Evolutionary conservation across 2,888 invertebrate species (phyloP), one percentile per base, ranked within the genome.

Genomic region (Orthosia cruda): DNA sequence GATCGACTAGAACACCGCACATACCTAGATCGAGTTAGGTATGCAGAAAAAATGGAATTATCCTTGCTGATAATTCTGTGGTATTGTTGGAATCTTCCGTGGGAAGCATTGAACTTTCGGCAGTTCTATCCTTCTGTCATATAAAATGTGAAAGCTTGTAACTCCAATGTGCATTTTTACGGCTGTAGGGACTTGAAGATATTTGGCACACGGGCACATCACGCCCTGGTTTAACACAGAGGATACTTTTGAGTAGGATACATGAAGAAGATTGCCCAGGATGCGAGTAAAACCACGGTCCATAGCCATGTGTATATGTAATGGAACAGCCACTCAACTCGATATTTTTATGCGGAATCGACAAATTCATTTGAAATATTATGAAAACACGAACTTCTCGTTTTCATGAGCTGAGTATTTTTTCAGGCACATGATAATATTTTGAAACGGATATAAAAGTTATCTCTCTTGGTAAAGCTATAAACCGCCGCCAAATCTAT

Each of bases 351-450:
- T 32, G 3, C 15, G 12, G n/a, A 23, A 59, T 32, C n/a, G 11
- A 13, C 3, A 32, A 50, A 23, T 12, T 16, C 45, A 49, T 45
- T 50, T 49, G 18, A n/a, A 54, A 61, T 54, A 59, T 20, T 20
- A 40, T 26, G 13, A 49, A 5, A 67, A 26, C 13, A 12, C 26
- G 0, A 58, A 63, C n/a, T 47, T 55, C 47, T 80, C 18, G 16
- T 55, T 62, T 26, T 50, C 40, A 3, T 18, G 13, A 50, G 50
- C n/a, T 15, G n/a, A 76, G 32, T 74, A 68, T 84, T 84, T 64
- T 74, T 84, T 77, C 81, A 75, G 55, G 87, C 81, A 82, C 84
- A 84, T 69, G 59, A 67, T 72, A 84, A 81, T 77, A 78, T 78
- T 84, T 81, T 59, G 49, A 63, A 87, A 75, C 71, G 74, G 66